These are phyloP conservation scores for Autographa gamma DNA, from an alignment of 2,888 invertebrate species.

Conservation along the genomic window DNA sequence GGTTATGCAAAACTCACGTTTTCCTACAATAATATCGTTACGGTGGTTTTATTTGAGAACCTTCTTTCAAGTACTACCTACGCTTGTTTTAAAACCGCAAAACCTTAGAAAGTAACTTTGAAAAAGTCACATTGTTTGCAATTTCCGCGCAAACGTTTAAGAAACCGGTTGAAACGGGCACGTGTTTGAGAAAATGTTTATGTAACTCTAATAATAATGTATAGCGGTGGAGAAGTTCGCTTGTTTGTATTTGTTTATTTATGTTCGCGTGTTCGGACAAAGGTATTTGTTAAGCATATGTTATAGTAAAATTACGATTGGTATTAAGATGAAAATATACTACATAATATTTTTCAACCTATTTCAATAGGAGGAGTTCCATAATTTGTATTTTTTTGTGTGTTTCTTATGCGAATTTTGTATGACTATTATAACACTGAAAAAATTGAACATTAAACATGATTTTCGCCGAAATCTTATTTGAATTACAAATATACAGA, in stretches of 20 bases:
- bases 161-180: background rate
- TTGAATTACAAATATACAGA: background rate
- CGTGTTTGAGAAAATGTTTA: slow-evolving; percentile 1
- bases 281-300: background rate
- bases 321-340: no score
- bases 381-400: no score
- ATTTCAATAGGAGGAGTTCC: no score
- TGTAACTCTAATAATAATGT: slow-evolving; percentile 3
- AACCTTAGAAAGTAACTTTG: slow-evolving; percentile 4
- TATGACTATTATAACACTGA: no score
- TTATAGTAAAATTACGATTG: background rate
- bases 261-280: background rate
- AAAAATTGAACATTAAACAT: no score
- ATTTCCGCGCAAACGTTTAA: background rate
- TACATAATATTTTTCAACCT: no score
- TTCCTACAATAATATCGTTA: background rate
- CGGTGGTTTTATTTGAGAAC: background rate
- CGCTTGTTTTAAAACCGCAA: background rate
- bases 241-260: background rate
- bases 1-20: no score
- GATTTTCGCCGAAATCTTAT: background rate
- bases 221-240: background rate
- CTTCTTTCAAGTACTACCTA: background rate
- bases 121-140: background rate
- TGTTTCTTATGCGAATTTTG: no score